Base-by-base conservation (phyloP, 2,113 vertebrate species). In the Ranitomeya variabilis region DNA sequence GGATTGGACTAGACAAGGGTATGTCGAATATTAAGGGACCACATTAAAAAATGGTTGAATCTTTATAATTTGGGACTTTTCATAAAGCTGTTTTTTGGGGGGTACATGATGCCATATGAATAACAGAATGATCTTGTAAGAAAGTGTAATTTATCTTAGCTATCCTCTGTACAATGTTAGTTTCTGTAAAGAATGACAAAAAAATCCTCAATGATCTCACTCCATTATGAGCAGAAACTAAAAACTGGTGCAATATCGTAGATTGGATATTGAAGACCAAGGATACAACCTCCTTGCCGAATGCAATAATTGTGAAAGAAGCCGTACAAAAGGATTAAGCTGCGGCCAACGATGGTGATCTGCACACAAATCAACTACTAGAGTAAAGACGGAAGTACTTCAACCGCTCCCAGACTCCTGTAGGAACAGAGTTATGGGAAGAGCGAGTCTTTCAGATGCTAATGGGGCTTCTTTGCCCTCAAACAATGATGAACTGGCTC, bases 401-500 rank as follows among this genome's bases (percentile, higher is more conserved):
- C 95, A 96, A 95, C 92, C 95, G 92, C 95, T 96, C 92, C 86
- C 93, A 94, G 94, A 93, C 95, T 95, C 93, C 94, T 95, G 95
- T 94, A 94, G 95, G 95, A 96, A 95, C 91, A 92, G 96, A 96
- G 97, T 96, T 96, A 97, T 94, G 95, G 95, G 96, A 93, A 96
- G 95, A 94, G 92, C 90, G 92, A 91, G 93, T 91, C 92, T 92
- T 99, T 99, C 96, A 98, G 95, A 99, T 99, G 98, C 95, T 96
- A 99, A 99, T 98, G 80, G n/a, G 83, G 90, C 91, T 92, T 95
- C 95, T 96, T 31, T 96, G 82, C 95, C 95, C 95, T 95, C 94
- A 95, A 97, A 98, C 96, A 98, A 97, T 95, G 96, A 97, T 98
- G 97, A 98, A 99, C 97, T 99, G 37, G 96, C 95, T 96, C 95